Conservation (phyloP, 2,888 invertebrate species). For the Epinotia demarniana region DNA sequence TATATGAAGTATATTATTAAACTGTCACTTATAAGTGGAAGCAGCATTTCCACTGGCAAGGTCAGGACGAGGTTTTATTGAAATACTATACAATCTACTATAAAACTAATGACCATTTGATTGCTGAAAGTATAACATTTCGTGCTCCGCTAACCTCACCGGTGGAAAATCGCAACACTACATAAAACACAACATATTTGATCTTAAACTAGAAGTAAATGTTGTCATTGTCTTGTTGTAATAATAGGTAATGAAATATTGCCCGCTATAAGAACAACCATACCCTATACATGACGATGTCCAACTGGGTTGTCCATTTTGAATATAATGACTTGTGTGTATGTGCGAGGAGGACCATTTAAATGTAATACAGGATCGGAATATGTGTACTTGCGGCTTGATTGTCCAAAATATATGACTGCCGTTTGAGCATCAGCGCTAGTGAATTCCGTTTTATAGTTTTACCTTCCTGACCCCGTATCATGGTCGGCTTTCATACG, state of each 20-base stretch:
- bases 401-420: not conserved
- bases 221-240: no score
- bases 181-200: not conserved
- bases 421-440: not conserved
- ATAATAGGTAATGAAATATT: no score
- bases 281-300: not conserved
- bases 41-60: not conserved
- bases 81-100: not conserved
- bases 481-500: no score
- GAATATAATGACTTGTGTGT: not conserved
- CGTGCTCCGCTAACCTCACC: not conserved
- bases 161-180: not conserved
- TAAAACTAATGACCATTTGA: not conserved
- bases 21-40: constrained; percentile 50
- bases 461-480: not conserved
- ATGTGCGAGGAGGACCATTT: not conserved
- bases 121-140: not conserved
- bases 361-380: not conserved
- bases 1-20: constrained; percentile 58
- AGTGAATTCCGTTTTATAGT: not conserved
- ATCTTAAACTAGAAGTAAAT: no score
- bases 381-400: not conserved
- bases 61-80: not conserved
- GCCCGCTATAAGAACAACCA: no score
- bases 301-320: not conserved